Base-by-base conservation (phyloP, 2,113 vertebrate genomes). In the Monopterus albus region DNA sequence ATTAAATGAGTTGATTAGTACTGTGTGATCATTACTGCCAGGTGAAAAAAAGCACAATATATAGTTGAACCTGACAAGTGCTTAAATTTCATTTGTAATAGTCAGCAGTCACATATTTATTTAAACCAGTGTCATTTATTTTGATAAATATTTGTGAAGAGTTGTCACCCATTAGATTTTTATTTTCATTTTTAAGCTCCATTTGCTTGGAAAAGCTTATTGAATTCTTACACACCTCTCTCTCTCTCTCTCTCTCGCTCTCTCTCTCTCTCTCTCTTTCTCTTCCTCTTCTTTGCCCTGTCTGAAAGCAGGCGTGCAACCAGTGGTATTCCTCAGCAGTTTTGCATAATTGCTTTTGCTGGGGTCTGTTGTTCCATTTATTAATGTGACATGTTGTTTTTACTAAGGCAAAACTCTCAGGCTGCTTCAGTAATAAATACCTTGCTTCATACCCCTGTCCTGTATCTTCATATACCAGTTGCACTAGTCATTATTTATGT, bases 261-360 rank as follows among this genome's bases (percentile, higher is more conserved):
- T n/a, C n/a, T n/a, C n/a, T n/a, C n/a, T n/a, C n/a, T n/a, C n/a
- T n/a, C n/a, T n/a, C n/a, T n/a, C n/a, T n/a, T n/a, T n/a, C n/a
- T n/a, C n/a, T n/a, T n/a, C n/a, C n/a, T n/a, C n/a, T n/a, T n/a
- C n/a, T n/a, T n/a, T n/a, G n/a, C n/a, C n/a, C n/a, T n/a, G n/a
- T n/a, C 40, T 81, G 15, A 65, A 62, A 72, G 57, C 60, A 73
- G 53, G 51, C 51, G 20, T 50, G 58, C 49, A 78, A 57, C 67
- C 11, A 73, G 28, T 79, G 72, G 65, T 80, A 74, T 72, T 58
- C 40, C 60, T 55, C 46, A 50, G 53, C 28, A 68, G 60, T 81
- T 82, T 69, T 85, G 58, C 46, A 79, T 84, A 85, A 87, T 85
- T 87, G 70, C 74, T 71, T 82, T 63, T 79, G 43, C 46, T 33